A percentile compares a stretch with the other conserved stretches of the same genome.
These are phyloP conservation scores for Aleadryas rufinucha DNA, from an alignment of 2,113 vertebrate species.

Conservation along the genomic window DNA sequence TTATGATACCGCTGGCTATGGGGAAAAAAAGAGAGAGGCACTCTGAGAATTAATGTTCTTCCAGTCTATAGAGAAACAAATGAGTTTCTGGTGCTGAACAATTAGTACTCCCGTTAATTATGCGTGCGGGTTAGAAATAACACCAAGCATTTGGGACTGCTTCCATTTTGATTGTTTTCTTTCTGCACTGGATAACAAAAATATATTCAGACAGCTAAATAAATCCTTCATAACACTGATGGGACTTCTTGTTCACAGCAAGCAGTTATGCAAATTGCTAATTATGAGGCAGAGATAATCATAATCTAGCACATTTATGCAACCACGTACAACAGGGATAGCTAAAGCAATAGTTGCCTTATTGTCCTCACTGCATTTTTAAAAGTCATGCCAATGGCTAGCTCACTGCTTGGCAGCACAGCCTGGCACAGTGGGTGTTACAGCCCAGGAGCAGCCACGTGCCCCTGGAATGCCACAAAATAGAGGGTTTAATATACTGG, in stretches of 20 bases:
- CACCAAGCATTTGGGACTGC: constrained; percentile 62
- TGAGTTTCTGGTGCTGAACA: constrained; percentile 72
- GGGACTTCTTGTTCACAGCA: constrained; percentile 64
- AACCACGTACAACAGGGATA: constrained; percentile 52
- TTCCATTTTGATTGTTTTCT: constrained; percentile 67
- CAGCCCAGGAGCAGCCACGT: neutral
- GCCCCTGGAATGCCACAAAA: neutral
- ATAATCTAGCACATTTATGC: constrained; percentile 71
- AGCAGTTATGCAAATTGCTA: constrained; percentile 76
- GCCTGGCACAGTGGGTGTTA: neutral
- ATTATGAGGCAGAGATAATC: constrained; percentile 73
- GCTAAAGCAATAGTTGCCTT: constrained; percentile 52
- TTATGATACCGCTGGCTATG: neutral
- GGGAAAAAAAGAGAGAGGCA: constrained; percentile 25
- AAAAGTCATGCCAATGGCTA: neutral
- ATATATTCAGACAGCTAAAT: constrained; percentile 74
- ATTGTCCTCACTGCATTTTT: constrained; percentile 36
- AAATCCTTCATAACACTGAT: constrained; percentile 69
- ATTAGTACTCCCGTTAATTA: constrained; percentile 73
- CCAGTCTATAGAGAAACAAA: constrained; percentile 68
- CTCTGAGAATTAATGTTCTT: constrained; percentile 67
- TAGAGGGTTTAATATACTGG: neutral
- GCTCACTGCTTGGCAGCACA: neutral
- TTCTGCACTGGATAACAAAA: constrained; percentile 67
- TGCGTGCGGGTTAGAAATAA: constrained; percentile 61